Percentiles rank a stretch among this genome's conserved stretches.
These are phyloP conservation scores for Styela plicata DNA, from an alignment of 23 tunicate species.

Conservation along the genomic window DNA sequence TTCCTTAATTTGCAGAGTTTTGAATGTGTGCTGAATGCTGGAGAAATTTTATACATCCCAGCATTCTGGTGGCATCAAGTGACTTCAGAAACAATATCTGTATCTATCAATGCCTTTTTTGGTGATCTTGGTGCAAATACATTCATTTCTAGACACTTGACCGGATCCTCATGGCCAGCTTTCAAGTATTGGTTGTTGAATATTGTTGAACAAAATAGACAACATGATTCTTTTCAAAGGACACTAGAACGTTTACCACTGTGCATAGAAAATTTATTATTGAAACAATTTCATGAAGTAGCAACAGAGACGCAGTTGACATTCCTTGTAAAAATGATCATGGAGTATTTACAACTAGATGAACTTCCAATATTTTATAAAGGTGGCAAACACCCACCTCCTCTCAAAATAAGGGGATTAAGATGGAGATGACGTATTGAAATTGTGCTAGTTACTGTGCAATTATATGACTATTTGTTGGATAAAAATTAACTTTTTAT, in stretches of 20 bases:
- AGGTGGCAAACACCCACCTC: conserved; percentile 95
- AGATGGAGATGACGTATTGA: conserved; percentile 75
- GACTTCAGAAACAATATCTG: conserved; percentile 70
- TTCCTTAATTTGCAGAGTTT: conserved; percentile 46
- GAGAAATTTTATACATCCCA: conserved; percentile 87
- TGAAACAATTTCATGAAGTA: conserved; percentile 94
- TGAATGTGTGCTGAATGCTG: conserved; percentile 44
- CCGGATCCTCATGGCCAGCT: conserved; percentile 66
- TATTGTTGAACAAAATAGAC: conserved; percentile 85
- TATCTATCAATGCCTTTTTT: conserved; percentile 82
- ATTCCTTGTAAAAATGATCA: conserved; percentile 38
- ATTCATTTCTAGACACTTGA: conserved; percentile 56
- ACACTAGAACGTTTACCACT: conserved; percentile 70
- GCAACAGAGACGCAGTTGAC: conserved; percentile 41
- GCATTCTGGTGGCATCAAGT: conserved; percentile 99
- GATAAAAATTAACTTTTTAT: too few relatives aligned
- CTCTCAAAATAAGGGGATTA: conserved; percentile 77
- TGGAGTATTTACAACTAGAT: conserved; percentile 47
- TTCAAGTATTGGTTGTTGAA: conserved; percentile 87
- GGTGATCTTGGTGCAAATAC: conserved; percentile 74
- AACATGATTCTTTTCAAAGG: conserved; percentile 58
- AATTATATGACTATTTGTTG: too few relatives aligned
- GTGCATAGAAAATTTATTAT: conserved; percentile 77
- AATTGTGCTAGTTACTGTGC: neutral
- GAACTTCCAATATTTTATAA: conserved; percentile 67